Evolutionary conservation across 2,797 vertebrate genomes (phyloP).

Genomic region (Streptopelia turtur): DNA sequence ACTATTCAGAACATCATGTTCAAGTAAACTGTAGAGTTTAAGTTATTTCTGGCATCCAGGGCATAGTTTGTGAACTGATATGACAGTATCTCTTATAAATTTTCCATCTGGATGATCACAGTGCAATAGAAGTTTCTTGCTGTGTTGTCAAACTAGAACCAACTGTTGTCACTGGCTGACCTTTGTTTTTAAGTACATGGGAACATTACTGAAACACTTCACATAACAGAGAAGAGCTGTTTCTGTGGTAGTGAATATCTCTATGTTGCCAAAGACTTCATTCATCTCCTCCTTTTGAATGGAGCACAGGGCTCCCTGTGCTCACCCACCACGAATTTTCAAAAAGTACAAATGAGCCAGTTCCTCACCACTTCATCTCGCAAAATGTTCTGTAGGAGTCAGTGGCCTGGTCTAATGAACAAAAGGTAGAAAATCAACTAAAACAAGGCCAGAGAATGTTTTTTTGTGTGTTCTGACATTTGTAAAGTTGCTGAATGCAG

Average conservation of each 20-base stretch:
- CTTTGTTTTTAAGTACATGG: slow-evolving; percentile 77
- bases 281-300: slow-evolving; percentile 47
- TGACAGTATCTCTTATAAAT: slow-evolving; percentile 62
- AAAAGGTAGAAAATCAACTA: not conserved
- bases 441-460: not conserved
- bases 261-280: slow-evolving; percentile 39
- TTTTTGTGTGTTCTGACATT: not conserved
- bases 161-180: slow-evolving; percentile 78
- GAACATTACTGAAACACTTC: slow-evolving; percentile 72
- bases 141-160: slow-evolving; percentile 62
- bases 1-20: slow-evolving; percentile 72
- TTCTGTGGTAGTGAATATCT: slow-evolving; percentile 43
- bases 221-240: slow-evolving; percentile 36
- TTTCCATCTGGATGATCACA: slow-evolving; percentile 75
- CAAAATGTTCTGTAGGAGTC: not conserved
- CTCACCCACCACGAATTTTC: not conserved
- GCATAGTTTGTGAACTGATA: slow-evolving; percentile 67
- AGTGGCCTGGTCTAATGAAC: not conserved
- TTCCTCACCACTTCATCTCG: slow-evolving; percentile 8
- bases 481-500: not conserved
- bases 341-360: not conserved
- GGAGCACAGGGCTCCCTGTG: slow-evolving; percentile 28
- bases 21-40: slow-evolving; percentile 67
- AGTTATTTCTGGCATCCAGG: slow-evolving; percentile 70
- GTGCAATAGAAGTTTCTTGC: slow-evolving; percentile 62